These are phyloP conservation scores for Araneus ventricosus DNA, from an alignment of 1,140 invertebrate species.

Conservation along the genomic window DNA sequence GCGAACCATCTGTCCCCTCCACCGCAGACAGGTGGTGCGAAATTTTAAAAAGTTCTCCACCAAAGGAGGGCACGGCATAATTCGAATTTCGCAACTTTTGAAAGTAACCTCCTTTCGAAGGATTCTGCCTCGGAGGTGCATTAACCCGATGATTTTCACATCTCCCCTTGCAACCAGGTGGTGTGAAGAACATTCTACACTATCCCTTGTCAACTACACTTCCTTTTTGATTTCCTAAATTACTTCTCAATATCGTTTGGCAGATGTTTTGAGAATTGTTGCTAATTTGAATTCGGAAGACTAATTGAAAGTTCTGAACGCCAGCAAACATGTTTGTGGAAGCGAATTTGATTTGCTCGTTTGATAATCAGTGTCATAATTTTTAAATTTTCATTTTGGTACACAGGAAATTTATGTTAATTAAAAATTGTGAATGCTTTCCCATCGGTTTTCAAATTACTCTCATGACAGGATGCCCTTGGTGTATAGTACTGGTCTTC, in stretches of 20 bases:
- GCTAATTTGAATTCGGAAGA: too few relatives aligned
- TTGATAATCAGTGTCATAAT: too few relatives aligned
- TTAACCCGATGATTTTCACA: neutral
- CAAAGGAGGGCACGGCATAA: constrained; percentile 15
- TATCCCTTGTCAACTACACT: neutral
- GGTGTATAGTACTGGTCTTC: too few relatives aligned
- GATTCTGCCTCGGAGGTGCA: neutral
- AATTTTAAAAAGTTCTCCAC: neutral
- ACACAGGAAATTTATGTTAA: too few relatives aligned
- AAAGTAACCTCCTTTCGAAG: neutral
- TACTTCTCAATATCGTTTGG: neutral
- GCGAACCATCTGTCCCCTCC: constrained; percentile 19
- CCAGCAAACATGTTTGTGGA: too few relatives aligned
- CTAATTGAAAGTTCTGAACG: too few relatives aligned
- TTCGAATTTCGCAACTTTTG: constrained; percentile 41
- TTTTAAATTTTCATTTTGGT: too few relatives aligned
- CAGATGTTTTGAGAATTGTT: neutral
- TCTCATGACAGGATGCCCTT: too few relatives aligned
- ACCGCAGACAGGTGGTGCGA: constrained; percentile 16
- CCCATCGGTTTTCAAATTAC: too few relatives aligned
- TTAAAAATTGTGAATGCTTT: too few relatives aligned
- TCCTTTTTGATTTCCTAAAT: neutral
- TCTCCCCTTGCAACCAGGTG: neutral
- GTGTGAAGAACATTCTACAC: neutral
- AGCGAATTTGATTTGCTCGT: too few relatives aligned